phyloP scores from a whole-genome alignment of 2,888 invertebrate species.

The Pristionchus arcanus region DNA sequence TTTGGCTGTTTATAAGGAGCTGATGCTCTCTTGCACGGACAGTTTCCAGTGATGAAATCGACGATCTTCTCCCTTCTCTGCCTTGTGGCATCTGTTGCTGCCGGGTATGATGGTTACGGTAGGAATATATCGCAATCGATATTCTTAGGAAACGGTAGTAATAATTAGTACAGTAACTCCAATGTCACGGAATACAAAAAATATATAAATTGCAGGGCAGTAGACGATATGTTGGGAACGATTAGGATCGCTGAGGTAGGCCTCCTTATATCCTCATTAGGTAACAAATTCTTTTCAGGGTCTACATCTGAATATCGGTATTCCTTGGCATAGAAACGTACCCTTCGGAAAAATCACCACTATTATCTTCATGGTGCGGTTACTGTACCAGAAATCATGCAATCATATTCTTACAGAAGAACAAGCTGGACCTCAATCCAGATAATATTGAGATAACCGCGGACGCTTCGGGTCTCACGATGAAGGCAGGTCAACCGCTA shows the following conservation, averaged over 20 bases:
- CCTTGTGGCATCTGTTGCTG: not conserved
- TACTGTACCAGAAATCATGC: not conserved
- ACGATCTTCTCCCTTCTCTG: not conserved
- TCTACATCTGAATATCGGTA: not conserved
- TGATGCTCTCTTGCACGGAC: not conserved
- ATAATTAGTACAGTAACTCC: too few relatives aligned
- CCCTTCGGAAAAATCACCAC: not conserved
- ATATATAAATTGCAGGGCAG: not conserved
- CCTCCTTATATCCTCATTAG: not conserved
- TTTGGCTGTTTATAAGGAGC: not conserved
- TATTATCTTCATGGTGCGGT: not conserved
- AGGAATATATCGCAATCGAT: too few relatives aligned
- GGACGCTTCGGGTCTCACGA: not conserved
- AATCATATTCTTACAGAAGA: conserved; percentile 5
- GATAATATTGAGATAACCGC: not conserved
- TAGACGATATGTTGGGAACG: not conserved
- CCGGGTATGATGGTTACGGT: not conserved
- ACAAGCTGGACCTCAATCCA: not conserved
- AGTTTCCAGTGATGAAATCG: not conserved
- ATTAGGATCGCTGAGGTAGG: not conserved
- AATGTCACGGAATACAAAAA: too few relatives aligned
- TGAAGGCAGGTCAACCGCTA: not conserved
- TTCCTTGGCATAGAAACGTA: not conserved
- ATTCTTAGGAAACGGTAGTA: too few relatives aligned
- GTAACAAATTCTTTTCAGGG: not conserved